Conservation (phyloP, 2,888 invertebrate species). For the Euplagia quadripunctaria region DNA sequence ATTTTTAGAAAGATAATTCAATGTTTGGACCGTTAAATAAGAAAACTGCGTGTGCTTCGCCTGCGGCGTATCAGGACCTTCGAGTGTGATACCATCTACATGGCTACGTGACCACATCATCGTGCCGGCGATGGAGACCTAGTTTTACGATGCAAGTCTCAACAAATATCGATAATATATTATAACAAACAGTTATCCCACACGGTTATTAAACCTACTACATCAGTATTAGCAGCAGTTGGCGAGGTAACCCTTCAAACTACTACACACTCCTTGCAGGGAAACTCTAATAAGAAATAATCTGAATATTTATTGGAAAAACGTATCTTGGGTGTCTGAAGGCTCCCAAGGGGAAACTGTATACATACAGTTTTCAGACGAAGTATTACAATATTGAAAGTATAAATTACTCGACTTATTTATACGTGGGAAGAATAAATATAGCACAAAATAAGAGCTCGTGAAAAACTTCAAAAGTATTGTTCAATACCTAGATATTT, state of each 20-base stretch:
- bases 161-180: too few species aligned
- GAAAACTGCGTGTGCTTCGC: too few species aligned
- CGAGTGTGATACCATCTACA: too few species aligned
- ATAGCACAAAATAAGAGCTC: not conserved
- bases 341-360: conserved; percentile 18
- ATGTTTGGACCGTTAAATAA: too few species aligned
- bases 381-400: conserved; percentile 30
- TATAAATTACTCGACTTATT: conserved; percentile 27
- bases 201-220: not conserved
- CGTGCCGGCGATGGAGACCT: too few species aligned
- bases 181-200: not conserved
- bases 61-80: too few species aligned
- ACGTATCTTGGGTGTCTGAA: conserved; percentile 5
- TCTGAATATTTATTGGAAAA: conserved; percentile 8
- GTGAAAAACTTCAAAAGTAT: not conserved
- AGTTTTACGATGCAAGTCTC: too few species aligned
- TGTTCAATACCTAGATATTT: not conserved
- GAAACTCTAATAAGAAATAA: conserved; percentile 1
- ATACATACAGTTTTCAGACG: conserved; percentile 3
- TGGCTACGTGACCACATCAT: too few species aligned
- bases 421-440: conserved; percentile 26
- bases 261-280: not conserved
- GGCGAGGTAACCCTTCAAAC: not conserved
- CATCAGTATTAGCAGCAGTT: not conserved
- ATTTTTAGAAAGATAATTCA: too few species aligned